Conservation (phyloP, 2,797 vertebrate species). For the Bufotes viridis region DNA sequence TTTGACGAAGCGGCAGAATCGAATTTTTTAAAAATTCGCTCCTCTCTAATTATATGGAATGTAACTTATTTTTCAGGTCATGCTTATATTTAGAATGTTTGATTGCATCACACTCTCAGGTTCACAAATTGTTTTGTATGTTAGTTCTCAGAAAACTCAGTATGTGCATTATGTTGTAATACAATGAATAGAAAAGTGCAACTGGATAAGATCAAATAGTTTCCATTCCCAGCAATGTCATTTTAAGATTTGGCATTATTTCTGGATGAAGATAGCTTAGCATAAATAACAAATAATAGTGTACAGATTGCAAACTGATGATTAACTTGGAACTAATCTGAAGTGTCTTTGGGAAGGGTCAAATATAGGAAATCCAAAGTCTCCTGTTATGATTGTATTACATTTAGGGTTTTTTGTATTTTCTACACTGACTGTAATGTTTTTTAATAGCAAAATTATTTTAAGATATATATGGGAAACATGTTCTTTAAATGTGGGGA, state of each 20-base stretch:
- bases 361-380: slow-evolving; percentile 6
- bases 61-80: slow-evolving; percentile 64
- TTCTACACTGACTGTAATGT: neutral
- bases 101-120: slow-evolving; percentile 52
- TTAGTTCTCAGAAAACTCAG: slow-evolving; percentile 51
- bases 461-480: neutral
- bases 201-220: slow-evolving; percentile 60
- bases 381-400: neutral
- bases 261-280: slow-evolving; percentile 62
- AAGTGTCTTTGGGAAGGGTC: slow-evolving; percentile 22
- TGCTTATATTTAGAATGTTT: slow-evolving; percentile 64
- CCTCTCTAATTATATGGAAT: slow-evolving; percentile 60
- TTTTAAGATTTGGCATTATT: slow-evolving; percentile 62
- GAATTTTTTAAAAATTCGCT: too few relatives aligned
- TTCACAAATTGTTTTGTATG: slow-evolving; percentile 59
- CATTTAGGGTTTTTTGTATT: neutral
- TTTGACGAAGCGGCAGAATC: too few relatives aligned
- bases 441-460: neutral
- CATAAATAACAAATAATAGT: slow-evolving; percentile 57
- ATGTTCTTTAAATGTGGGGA: neutral
- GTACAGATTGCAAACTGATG: slow-evolving; percentile 60
- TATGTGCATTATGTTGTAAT: slow-evolving; percentile 62
- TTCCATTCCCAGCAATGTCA: slow-evolving; percentile 58
- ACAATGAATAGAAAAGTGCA: slow-evolving; percentile 50
- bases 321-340: slow-evolving; percentile 45